Conservation (phyloP, 2,888 invertebrate species). For the Agrilus cyanescens region DNA sequence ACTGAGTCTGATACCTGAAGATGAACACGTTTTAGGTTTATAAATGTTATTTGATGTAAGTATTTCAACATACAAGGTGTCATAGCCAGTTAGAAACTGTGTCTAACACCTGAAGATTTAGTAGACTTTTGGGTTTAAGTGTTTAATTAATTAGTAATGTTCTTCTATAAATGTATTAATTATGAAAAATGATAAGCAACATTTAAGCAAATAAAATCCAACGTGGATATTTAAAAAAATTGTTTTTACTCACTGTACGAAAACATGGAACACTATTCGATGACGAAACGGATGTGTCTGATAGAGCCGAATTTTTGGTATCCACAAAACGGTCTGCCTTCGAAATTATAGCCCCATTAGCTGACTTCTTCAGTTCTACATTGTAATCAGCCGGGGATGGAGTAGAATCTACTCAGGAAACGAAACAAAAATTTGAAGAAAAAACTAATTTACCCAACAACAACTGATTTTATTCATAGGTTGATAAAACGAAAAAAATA, state of each 20-base stretch:
- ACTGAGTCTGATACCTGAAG: slow-evolving; percentile 23
- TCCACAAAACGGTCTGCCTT: slow-evolving; percentile 32
- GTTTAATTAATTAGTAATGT: too few relatives aligned
- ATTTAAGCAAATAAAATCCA: too few relatives aligned
- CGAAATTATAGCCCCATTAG: slow-evolving; percentile 33
- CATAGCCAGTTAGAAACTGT: too few relatives aligned
- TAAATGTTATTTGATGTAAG: too few relatives aligned
- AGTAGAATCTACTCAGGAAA: slow-evolving; percentile 31
- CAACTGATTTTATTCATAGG: slow-evolving; percentile 2
- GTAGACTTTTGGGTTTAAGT: too few relatives aligned
- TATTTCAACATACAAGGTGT: too few relatives aligned
- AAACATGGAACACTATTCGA: slow-evolving; percentile 25
- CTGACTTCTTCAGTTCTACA: slow-evolving; percentile 34
- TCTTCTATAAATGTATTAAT: too few relatives aligned
- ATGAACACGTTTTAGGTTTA: too few relatives aligned
- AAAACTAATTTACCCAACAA: neutral
- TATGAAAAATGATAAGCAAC: too few relatives aligned
- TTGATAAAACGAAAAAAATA: neutral
- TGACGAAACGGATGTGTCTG: slow-evolving; percentile 16
- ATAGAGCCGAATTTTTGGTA: slow-evolving; percentile 30
- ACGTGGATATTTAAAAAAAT: too few relatives aligned
- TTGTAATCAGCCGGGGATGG: slow-evolving; percentile 43
- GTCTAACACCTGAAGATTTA: too few relatives aligned
- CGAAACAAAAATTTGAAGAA: neutral
- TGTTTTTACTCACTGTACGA: too few relatives aligned